Conservation (phyloP, 2,888 invertebrate genomes). For the Mimachlamys varia region DNA sequence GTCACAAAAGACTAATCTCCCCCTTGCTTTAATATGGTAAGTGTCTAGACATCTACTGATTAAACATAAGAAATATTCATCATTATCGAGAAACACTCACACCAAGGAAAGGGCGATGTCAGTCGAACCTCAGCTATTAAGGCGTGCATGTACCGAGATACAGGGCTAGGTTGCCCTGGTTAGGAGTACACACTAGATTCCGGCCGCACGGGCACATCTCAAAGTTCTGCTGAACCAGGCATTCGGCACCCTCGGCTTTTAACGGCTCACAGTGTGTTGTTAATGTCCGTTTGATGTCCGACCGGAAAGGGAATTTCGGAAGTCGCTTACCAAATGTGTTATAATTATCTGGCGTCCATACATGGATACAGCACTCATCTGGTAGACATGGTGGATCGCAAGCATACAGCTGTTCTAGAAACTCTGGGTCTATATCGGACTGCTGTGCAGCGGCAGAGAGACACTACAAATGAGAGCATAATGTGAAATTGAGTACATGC, state of each 20-base stretch:
- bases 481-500: not conserved
- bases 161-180: not conserved
- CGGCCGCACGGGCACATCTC: not conserved
- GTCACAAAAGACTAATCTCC: not conserved
- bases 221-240: not conserved
- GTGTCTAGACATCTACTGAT: not conserved
- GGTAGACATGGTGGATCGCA: constrained; percentile 1
- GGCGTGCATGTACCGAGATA: not conserved
- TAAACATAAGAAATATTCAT: not conserved
- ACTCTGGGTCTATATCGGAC: not conserved
- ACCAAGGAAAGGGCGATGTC: not conserved
- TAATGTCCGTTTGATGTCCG: not conserved
- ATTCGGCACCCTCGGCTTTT: not conserved
- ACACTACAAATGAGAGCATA: not conserved
- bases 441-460: not conserved
- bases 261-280: not conserved
- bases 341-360: not conserved
- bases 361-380: not conserved
- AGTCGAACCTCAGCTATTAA: not conserved
- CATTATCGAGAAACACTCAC: not conserved
- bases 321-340: not conserved
- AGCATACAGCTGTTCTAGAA: not conserved
- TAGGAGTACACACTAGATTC: not conserved
- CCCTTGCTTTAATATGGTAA: not conserved
- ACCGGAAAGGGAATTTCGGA: not conserved